Evolutionary conservation across 1,140 invertebrate species (phyloP), one percentile per base, ranked within the genome.

Genomic region (Bombus sibiricus): DNA sequence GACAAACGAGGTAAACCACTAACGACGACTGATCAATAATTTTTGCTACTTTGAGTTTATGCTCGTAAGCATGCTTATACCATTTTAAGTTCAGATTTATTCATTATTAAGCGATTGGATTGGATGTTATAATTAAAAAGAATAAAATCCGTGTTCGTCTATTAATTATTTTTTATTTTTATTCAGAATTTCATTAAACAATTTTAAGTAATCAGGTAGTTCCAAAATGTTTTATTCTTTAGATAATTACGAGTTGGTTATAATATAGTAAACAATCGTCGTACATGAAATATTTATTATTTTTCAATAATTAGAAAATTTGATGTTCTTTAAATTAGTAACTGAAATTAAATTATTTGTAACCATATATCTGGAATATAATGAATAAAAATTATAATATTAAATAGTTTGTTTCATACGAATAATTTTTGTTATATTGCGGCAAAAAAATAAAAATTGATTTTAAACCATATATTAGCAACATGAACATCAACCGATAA

Each of bases 11-110:
- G 25, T 28, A 59, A 64, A 81, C 73, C 47, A 57, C 53, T 28
- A 74, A 74, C 43, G 72, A 83, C 72, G 72, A 76, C 72, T 83
- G 81, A 76, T 57, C 25, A 34, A 32, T 41, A 53, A 53, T 53
- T 66, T 32, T 37, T 81, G 12, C 39, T 73, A 81, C 39, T 43
- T 43, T n/a, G 41, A 64, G 15, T 53, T 53, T 53, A 53, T 53
- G 47, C 28, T 62, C 32, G 41, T 74, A 37, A 68, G 13, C 34
- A 39, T 43, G 22, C 18, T 34, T 76, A 39, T 39, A 43, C 68
- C 39, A 8, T 47, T 10, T 76, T 76, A 83, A 76, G 41, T 83
- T 68, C 59, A 18, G 10, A 2, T 75, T 68, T 53, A 4, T 83
- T 83, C 41, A n/a, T 22, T 53, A 15, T 34, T 2, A 43, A 53